Conservation (phyloP, 92 coral and sea anemone species). For the Epizoanthus rinbou region DNA sequence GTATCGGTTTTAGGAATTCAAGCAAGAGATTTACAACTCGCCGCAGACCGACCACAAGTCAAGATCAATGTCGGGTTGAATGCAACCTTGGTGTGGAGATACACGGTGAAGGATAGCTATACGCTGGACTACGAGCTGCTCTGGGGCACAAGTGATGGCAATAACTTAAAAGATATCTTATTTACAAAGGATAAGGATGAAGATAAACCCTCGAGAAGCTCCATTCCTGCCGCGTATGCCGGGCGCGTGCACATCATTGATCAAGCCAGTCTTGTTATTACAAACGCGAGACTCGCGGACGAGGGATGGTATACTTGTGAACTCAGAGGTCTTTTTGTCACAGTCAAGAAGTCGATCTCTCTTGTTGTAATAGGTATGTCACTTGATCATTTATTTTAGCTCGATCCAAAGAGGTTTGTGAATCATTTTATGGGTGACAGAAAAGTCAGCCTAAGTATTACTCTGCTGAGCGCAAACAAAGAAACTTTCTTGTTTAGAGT, state of each 20-base stretch:
- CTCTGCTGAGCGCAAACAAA: conserved; percentile 26
- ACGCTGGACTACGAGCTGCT: conserved; percentile 19
- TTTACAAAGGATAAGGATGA: conserved; percentile 45
- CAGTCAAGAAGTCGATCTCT: conserved; percentile 52
- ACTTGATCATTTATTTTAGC: neutral
- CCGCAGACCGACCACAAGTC: conserved; percentile 49
- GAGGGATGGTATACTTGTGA: conserved; percentile 81
- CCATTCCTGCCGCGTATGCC: conserved; percentile 48
- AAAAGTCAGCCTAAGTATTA: neutral
- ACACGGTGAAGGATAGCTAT: conserved; percentile 31
- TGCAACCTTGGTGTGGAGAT: conserved; percentile 75
- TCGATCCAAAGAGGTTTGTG: neutral
- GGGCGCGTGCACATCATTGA: conserved; percentile 67
- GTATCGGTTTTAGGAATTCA: conserved; percentile 18
- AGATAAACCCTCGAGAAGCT: conserved; percentile 18
- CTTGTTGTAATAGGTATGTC: conserved; percentile 82
- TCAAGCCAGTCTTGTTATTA: conserved; percentile 64
- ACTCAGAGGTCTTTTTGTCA: conserved; percentile 50
- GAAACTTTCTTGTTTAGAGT: conserved; percentile 42
- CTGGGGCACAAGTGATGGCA: conserved; percentile 69
- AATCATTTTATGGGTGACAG: conserved; percentile 2
- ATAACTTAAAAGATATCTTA: conserved; percentile 38
- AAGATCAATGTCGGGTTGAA: conserved; percentile 64
- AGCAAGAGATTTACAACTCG: conserved; percentile 29
- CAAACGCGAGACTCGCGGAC: conserved; percentile 66